phyloP scores from a whole-genome alignment of 2,797 vertebrate genomes.

The Chanos chanos region DNA sequence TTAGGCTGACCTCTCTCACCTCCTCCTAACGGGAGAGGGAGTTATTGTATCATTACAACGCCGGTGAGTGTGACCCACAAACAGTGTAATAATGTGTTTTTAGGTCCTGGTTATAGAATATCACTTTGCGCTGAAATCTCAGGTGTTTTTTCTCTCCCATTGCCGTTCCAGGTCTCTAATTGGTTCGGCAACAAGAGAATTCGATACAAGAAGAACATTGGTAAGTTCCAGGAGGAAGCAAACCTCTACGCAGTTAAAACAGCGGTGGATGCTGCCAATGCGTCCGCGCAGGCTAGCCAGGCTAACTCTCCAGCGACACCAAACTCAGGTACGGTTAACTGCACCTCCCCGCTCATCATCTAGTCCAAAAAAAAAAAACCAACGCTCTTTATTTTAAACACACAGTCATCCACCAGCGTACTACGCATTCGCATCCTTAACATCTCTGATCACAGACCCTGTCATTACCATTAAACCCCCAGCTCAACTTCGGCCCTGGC shows the following conservation, averaged over 20 bases:
- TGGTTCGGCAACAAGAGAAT: constrained; percentile 82
- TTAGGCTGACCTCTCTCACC: too few relatives aligned
- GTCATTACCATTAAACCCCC: too few relatives aligned
- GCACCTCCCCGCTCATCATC: constrained; percentile 17
- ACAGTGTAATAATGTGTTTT: too few relatives aligned
- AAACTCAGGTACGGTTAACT: constrained; percentile 73
- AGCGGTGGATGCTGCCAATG: constrained; percentile 71
- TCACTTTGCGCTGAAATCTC: not conserved
- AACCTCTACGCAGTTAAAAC: constrained; percentile 73
- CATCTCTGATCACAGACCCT: too few relatives aligned
- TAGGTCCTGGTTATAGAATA: too few relatives aligned
- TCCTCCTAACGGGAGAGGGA: too few relatives aligned
- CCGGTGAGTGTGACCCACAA: too few relatives aligned
- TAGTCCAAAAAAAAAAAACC: constrained; percentile 15
- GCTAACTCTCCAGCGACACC: constrained; percentile 82
- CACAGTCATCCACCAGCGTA: not conserved
- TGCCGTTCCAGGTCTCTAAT: constrained; percentile 71
- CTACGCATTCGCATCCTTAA: too few relatives aligned
- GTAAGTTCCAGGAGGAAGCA: constrained; percentile 78
- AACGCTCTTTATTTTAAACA: not conserved
- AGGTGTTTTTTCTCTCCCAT: not conserved
- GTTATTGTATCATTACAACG: too few relatives aligned
- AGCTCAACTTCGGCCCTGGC: too few relatives aligned
- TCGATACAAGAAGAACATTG: constrained; percentile 78
- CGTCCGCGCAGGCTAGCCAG: constrained; percentile 79